A percentile compares a stretch with the other conserved stretches of the same genome.
Conservation (phyloP, 2,888 invertebrate species). For the Perizoma affinitatum region DNA sequence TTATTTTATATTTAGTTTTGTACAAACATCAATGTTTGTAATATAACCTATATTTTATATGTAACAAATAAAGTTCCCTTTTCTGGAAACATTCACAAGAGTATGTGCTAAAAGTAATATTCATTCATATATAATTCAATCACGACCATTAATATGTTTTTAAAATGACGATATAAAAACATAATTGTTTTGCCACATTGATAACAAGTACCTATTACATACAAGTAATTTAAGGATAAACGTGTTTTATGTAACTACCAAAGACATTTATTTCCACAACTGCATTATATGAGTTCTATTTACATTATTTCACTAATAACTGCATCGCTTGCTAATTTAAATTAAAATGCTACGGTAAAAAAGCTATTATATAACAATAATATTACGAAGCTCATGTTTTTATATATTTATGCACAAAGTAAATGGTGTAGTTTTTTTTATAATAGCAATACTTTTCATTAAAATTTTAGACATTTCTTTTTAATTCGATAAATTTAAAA, state of each 20-base stretch:
- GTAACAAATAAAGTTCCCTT: not conserved
- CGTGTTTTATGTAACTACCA: constrained; percentile 6
- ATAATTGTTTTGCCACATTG: constrained; percentile 19
- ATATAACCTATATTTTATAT: not conserved
- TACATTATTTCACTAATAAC: constrained; percentile 26
- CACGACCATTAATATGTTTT: constrained; percentile 5
- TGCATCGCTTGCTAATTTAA: constrained; percentile 38
- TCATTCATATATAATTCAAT: constrained; percentile 14
- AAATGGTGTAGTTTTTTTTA: constrained; percentile 29
- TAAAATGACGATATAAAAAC: not conserved
- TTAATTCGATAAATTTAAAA: too few species aligned
- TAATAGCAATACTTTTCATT: too few species aligned
- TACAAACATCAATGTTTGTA: too few species aligned
- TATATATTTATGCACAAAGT: constrained; percentile 38
- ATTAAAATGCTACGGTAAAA: constrained; percentile 54
- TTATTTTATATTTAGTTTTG: not conserved
- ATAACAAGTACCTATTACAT: constrained; percentile 19
- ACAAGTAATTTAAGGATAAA: constrained; percentile 12
- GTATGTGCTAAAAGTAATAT: not conserved
- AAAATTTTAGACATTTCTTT: too few species aligned
- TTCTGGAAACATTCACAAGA: not conserved
- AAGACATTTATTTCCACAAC: constrained; percentile 22
- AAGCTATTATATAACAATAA: constrained; percentile 63
- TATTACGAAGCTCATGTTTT: constrained; percentile 69
- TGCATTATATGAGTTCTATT: constrained; percentile 30